Evolutionary conservation across 2,113 vertebrate genomes (phyloP), one percentile per base, ranked within the genome.

Genomic region (Lasiurus cinereus): DNA sequence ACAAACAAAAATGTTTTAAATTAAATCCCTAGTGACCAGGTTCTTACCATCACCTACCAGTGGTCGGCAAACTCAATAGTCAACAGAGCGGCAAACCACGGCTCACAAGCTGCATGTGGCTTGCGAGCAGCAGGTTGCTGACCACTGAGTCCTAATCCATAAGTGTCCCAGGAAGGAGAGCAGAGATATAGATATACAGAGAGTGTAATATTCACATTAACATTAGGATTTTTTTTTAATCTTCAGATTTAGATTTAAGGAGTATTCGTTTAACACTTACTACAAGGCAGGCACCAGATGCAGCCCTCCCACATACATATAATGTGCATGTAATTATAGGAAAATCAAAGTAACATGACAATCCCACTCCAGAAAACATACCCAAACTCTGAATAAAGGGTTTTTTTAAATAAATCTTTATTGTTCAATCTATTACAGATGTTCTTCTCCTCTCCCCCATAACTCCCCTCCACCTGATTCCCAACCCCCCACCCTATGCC

Each of bases 1-100:
- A 72, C 6, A 85, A 88, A 36, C 24, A 93, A 93, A 90, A 88
- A 36, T 80, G 6, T 5, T 73, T 15, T 92, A 89, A 92, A 96
- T 77, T 56, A 93, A 94, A 54, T 36, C 19, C 36, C 56, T 82
- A 13, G 39, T 31, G 2, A 77, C 11, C 1, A 46, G 10, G 13
- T 33, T 77, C 36, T 79, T 83, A 33, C 46, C 4, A 59, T 79
- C 48, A 72, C n/a, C n/a, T n/a, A n/a, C n/a, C n/a, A n/a, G n/a
- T n/a, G n/a, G n/a, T n/a, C n/a, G n/a, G n/a, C n/a, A n/a, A n/a
- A n/a, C n/a, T n/a, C n/a, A n/a, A n/a, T n/a, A n/a, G n/a, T n/a
- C n/a, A n/a, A n/a, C n/a, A n/a, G n/a, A n/a, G 39, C 5, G 39
- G 39, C 39, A 39, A 39, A 39, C 39, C 39, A 39, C 5, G 39